phyloP scores from a whole-genome alignment of 2,113 vertebrate species.

The Serilophus lunatus region DNA sequence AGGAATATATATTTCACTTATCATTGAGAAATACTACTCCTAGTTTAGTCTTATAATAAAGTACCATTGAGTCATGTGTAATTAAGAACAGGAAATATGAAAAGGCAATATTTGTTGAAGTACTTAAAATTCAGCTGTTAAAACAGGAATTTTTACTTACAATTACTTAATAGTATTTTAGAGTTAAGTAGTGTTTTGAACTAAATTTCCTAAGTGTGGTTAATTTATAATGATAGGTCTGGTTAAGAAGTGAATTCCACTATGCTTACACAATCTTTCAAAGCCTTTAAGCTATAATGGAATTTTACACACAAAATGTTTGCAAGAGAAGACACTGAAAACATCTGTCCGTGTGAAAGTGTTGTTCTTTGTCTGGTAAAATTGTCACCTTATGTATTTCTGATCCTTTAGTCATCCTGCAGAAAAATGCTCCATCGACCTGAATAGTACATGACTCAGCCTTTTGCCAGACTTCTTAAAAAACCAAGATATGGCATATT shows the following conservation, averaged over 20 bases:
- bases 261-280: conserved; percentile 42
- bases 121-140: conserved; percentile 69
- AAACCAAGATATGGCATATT: not conserved
- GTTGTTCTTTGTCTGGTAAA: conserved; percentile 2
- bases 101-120: conserved; percentile 59
- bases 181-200: conserved; percentile 43
- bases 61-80: conserved; percentile 49
- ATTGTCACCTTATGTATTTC: not conserved
- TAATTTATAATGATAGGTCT: conserved; percentile 65
- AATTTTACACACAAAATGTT: not conserved
- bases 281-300: conserved; percentile 40
- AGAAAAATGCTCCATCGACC: not conserved
- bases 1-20: conserved; percentile 44
- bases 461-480: not conserved
- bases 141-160: conserved; percentile 63
- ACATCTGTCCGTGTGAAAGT: not conserved
- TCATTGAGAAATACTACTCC: conserved; percentile 35
- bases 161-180: conserved; percentile 54
- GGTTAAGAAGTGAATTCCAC: conserved; percentile 49
- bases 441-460: not conserved
- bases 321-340: conserved; percentile 1
- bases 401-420: conserved; percentile 1
- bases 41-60: conserved; percentile 50
- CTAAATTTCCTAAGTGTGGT: conserved; percentile 41
- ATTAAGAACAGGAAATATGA: conserved; percentile 67